These are phyloP conservation scores for Anoplopoma fimbria DNA, from an alignment of 2,113 vertebrate genomes.

Conservation along the genomic window DNA sequence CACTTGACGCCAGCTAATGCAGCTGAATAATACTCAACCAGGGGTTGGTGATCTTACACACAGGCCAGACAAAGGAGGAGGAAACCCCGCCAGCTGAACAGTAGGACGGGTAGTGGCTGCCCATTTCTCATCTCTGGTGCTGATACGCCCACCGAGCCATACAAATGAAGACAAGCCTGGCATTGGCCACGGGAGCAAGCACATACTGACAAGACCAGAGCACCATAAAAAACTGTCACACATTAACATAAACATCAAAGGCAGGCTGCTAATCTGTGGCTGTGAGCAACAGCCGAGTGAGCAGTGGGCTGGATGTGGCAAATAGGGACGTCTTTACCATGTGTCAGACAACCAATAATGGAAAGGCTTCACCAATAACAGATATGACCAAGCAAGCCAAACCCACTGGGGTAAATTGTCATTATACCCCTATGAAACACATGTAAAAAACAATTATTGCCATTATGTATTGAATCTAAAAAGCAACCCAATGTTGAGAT, in stretches of 20 bases:
- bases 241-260: conserved; percentile 58
- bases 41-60: conserved; percentile 36
- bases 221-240: conserved; percentile 38
- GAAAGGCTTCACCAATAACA: background rate
- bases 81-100: conserved; percentile 25
- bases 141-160: conserved; percentile 38
- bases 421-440: background rate
- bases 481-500: background rate
- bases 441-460: background rate
- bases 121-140: conserved; percentile 21
- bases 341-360: conserved; percentile 9
- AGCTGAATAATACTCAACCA: conserved; percentile 48
- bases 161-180: conserved; percentile 52
- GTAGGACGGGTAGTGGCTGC: background rate
- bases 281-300: background rate
- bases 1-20: conserved; percentile 27
- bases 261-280: conserved; percentile 40
- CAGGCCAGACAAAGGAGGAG: conserved; percentile 3
- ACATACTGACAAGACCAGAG: conserved; percentile 38
- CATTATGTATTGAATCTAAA: background rate
- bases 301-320: background rate
- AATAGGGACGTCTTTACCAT: background rate
- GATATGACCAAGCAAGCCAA: background rate
- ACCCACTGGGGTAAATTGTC: background rate
- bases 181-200: conserved; percentile 30